Percentiles rank a stretch among this genome's conserved stretches.
Conservation (phyloP, 2,113 vertebrate genomes). For the Odocoileus hemionus region DNA sequence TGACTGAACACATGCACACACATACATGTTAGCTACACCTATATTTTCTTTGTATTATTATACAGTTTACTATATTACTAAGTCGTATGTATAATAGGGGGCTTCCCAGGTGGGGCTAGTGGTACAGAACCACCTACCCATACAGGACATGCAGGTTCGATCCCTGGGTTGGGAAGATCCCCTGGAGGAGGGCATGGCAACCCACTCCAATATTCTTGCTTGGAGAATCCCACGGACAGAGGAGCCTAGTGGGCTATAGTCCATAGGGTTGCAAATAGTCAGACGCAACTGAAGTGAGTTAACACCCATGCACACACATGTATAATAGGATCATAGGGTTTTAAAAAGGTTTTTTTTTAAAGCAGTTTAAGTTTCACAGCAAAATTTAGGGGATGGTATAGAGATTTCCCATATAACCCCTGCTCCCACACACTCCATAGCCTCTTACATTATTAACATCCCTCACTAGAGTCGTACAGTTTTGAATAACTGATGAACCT, state of each 20-base stretch:
- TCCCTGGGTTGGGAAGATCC: neutral
- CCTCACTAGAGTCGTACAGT: neutral
- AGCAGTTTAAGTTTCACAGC: neutral
- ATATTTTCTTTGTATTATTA: neutral
- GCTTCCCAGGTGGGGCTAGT: neutral
- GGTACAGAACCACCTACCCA: neutral
- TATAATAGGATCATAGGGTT: neutral
- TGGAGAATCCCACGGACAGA: neutral
- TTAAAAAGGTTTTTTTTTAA: neutral
- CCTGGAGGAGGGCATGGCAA: neutral
- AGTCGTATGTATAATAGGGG: neutral
- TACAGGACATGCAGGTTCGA: neutral
- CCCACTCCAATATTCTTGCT: neutral
- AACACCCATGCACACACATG: neutral
- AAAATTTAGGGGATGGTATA: neutral
- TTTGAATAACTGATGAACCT: neutral
- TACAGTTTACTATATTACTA: neutral
- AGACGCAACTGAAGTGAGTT: rapidly evolving
- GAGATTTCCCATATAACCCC: neutral
- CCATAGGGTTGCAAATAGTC: neutral
- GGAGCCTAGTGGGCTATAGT: neutral
- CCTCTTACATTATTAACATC: neutral
- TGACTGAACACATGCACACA: neutral
- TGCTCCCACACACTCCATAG: neutral
- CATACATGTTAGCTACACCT: neutral